Conservation (phyloP, 2,797 vertebrate genomes). For the Anolis apletophallus region DNA sequence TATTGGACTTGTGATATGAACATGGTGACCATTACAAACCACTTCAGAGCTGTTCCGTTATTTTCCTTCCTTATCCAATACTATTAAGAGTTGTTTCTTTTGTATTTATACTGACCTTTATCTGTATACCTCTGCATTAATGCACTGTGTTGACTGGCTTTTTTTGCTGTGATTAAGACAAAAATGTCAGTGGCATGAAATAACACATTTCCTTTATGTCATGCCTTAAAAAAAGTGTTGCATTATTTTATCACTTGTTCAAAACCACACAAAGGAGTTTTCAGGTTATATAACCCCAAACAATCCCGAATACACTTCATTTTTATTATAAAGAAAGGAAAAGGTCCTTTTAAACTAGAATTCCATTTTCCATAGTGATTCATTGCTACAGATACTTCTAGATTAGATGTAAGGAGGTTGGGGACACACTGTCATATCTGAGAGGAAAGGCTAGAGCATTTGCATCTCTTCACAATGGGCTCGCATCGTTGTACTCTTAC, state of each 20-base stretch:
- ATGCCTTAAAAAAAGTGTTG: not conserved
- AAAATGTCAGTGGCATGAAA: slow-evolving; percentile 42
- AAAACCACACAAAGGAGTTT: not conserved
- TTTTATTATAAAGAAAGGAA: not conserved
- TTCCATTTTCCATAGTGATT: not conserved
- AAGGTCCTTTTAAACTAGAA: not conserved
- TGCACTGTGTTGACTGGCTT: slow-evolving; percentile 36
- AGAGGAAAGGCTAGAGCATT: no score
- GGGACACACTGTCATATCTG: no score
- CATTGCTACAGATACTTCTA: no score
- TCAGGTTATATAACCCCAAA: not conserved
- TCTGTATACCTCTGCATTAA: slow-evolving; percentile 53
- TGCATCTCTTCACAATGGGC: no score
- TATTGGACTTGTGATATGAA: slow-evolving; percentile 17
- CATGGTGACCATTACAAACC: slow-evolving; percentile 2
- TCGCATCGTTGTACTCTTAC: no score
- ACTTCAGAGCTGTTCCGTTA: slow-evolving; percentile 40
- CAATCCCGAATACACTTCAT: slow-evolving; percentile 1
- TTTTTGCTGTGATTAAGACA: slow-evolving; percentile 40
- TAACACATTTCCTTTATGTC: slow-evolving; percentile 5
- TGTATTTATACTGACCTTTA: slow-evolving; percentile 65
- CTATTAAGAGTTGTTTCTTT: slow-evolving; percentile 47
- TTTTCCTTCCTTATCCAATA: slow-evolving; percentile 29
- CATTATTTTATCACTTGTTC: slow-evolving; percentile 32
- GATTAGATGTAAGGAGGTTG: no score